These are phyloP conservation scores for Phortica magna DNA, from an alignment of 2,888 invertebrate species.

Conservation along the genomic window DNA sequence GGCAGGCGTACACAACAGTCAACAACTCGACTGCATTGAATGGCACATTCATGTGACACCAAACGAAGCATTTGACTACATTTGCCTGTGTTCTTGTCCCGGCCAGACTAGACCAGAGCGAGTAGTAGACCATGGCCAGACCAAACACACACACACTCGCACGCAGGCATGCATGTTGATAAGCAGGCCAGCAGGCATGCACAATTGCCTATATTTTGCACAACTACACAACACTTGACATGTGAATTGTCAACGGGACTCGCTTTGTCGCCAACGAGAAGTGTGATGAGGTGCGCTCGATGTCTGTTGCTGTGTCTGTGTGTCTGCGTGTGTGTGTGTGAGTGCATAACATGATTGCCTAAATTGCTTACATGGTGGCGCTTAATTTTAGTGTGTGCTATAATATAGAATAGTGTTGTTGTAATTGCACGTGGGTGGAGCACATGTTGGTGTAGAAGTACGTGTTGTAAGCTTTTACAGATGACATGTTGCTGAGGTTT, in stretches of 20 bases:
- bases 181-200: background rate
- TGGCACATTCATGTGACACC: slow-evolving; percentile 12
- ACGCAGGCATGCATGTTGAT: background rate
- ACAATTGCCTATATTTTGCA: slow-evolving; percentile 12
- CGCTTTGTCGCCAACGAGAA: background rate
- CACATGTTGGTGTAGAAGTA: too few species aligned
- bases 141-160: background rate
- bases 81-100: background rate
- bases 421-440: slow-evolving; percentile 28
- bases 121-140: background rate
- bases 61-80: slow-evolving; percentile 16
- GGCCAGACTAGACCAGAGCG: too few species aligned
- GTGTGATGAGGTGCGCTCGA: background rate
- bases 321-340: background rate
- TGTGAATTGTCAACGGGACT: slow-evolving; percentile 32
- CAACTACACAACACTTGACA: slow-evolving; percentile 50
- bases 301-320: background rate
- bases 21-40: slow-evolving; percentile 7
- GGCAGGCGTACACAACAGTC: background rate
- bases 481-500: too few species aligned
- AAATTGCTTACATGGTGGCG: background rate
- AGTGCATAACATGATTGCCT: slow-evolving; percentile 46
- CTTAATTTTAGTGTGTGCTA: background rate
- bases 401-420: slow-evolving; percentile 10
- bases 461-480: too few species aligned